These are phyloP conservation scores for Adelosebastes latens DNA, from an alignment of 2,797 vertebrate species.

Conservation along the genomic window DNA sequence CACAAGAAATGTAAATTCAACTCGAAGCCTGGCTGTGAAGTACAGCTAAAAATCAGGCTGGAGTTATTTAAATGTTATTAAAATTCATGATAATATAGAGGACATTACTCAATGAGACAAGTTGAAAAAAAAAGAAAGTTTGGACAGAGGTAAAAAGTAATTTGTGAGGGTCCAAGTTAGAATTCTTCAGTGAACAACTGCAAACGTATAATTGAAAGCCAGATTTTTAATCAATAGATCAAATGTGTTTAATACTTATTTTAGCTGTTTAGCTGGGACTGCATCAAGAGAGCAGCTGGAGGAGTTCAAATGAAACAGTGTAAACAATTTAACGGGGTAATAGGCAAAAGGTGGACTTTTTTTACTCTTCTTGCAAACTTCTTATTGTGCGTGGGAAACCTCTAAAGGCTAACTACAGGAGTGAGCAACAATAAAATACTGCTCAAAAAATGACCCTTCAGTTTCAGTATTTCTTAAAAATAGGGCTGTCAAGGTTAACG, in stretches of 20 bases:
- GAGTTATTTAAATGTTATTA: neutral
- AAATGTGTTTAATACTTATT: neutral
- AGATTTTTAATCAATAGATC: neutral
- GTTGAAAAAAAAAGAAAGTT: neutral
- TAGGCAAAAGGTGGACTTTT: neutral
- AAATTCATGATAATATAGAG: constrained; percentile 2
- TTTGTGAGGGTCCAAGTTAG: neutral
- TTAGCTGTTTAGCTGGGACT: neutral
- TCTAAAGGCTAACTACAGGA: neutral
- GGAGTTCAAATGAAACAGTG: neutral
- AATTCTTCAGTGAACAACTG: neutral
- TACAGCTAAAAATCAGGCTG: neutral
- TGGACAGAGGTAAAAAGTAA: neutral
- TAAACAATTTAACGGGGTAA: neutral
- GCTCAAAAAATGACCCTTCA: neutral
- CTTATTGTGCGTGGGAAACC: neutral
- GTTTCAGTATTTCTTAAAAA: neutral
- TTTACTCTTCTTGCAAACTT: neutral
- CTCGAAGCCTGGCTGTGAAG: neutral
- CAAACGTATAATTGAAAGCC: neutral
- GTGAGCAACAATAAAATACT: neutral
- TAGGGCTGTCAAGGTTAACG: no score
- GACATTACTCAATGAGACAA: neutral
- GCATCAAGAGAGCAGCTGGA: neutral
- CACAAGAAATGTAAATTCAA: neutral